These are phyloP conservation scores for Chrysotoxum bicinctum DNA, from an alignment of 2,888 invertebrate species.

Conservation along the genomic window DNA sequence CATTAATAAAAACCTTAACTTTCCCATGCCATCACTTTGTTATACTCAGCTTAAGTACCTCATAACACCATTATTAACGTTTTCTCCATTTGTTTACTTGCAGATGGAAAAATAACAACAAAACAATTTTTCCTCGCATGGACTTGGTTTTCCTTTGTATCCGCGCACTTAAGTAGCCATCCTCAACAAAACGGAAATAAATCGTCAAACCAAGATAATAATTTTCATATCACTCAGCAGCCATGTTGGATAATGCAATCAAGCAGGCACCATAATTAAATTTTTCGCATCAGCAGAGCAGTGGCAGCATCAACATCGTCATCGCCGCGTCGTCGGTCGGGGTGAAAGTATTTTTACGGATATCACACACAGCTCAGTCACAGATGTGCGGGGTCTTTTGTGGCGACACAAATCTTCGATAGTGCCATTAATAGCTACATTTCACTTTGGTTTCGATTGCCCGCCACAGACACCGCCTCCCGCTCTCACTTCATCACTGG, in stretches of 20 bases:
- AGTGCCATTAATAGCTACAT: conserved; percentile 58
- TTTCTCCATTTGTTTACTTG: conserved; percentile 67
- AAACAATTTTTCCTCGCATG: conserved; percentile 24
- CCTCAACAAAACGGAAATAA: conserved; percentile 70
- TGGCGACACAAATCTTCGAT: conserved; percentile 52
- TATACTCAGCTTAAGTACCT: conserved; percentile 38
- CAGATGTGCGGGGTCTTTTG: conserved; percentile 8
- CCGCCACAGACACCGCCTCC: not conserved
- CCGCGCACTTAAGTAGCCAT: conserved; percentile 49
- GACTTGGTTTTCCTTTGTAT: conserved; percentile 51
- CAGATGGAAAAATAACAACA: conserved; percentile 30
- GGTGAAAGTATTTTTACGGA: conserved; percentile 60
- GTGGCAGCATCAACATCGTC: not conserved
- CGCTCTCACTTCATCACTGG: not conserved
- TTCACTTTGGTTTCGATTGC: conserved; percentile 43
- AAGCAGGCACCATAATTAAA: conserved; percentile 62
- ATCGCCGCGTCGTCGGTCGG: not conserved
- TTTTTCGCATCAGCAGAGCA: conserved; percentile 51
- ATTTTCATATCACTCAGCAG: conserved; percentile 65
- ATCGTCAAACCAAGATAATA: conserved; percentile 70
- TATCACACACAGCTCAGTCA: conserved; percentile 17
- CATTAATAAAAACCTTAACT: conserved; percentile 30
- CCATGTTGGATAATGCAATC: conserved; percentile 70
- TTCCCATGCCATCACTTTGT: conserved; percentile 63
- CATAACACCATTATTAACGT: conserved; percentile 60